Evolutionary conservation across 2,797 vertebrate species (phyloP), one percentile per base, ranked within the genome.

Genomic region (Mastacembelus armatus): DNA sequence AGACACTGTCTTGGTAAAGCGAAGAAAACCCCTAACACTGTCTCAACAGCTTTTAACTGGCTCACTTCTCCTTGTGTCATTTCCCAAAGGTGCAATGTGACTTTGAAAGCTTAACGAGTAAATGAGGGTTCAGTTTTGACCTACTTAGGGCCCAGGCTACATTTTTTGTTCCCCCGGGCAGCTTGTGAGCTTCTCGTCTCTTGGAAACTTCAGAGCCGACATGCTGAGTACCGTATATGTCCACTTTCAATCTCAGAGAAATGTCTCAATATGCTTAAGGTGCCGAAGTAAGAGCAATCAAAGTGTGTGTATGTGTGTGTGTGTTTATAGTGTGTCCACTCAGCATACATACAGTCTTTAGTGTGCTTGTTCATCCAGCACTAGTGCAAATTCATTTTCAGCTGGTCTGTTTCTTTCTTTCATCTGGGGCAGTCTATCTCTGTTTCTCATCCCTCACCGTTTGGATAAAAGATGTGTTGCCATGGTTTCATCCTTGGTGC

Each of bases 351-450:
- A 80, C 73, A 90, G 84, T 91, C 87, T 89, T 90, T 91, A 89
- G 86, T 87, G 91, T 92, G 91, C 90, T 87, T 85, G 73, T 86
- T 88, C 69, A 79, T 85, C 77, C 81, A 88, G 90, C 92, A 91
- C 88, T 92, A 90, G 90, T 91, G 90, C 92, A 92, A 91, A 91
- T 88, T 91, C 79, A 77, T 91, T 73, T 91, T 82, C n/a, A 87
- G 90, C 89, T 91, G 90, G 85, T 91, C 88, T 85, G 82, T 77
- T 59, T 71, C 71, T 56, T 57, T 75, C 72, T 74, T 76, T 88
- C 74, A 74, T 84, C 71, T 50, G 36, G 70, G 80, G 85, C 74
- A 83, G 71, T 83, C 44, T 48, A 33, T 80, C 76, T 79, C 74
- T 21, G 44, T 45, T 76, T 74, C 72, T 84, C 80, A 82, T 89